These are phyloP conservation scores for Elgonia sp. DNA, from an alignment of 2,888 invertebrate genomes.

Conservation along the genomic window DNA sequence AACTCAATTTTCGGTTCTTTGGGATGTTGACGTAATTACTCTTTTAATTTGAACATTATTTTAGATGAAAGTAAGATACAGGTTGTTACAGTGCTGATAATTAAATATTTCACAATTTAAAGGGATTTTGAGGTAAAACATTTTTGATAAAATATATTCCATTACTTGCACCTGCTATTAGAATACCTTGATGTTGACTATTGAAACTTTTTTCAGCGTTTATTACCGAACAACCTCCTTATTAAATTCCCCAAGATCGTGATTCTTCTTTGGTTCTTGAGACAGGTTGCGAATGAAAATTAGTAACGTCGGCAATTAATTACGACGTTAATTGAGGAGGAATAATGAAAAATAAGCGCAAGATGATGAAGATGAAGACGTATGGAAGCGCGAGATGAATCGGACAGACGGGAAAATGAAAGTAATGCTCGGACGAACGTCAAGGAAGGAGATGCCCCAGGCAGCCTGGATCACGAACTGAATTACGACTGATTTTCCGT, in stretches of 20 bases:
- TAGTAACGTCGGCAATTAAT: slow-evolving; percentile 28
- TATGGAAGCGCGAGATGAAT: slow-evolving; percentile 30
- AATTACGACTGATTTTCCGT: slow-evolving; percentile 11
- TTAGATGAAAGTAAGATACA: too few species aligned
- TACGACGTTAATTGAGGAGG: slow-evolving; percentile 33
- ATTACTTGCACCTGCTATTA: too few species aligned
- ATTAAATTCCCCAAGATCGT: not conserved
- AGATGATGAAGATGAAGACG: slow-evolving; percentile 32
- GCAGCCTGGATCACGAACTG: slow-evolving; percentile 7
- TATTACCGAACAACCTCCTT: not conserved
- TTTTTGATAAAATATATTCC: too few species aligned
- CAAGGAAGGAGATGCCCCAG: not conserved
- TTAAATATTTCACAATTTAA: too few species aligned
- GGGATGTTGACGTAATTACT: too few species aligned
- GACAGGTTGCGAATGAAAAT: slow-evolving; percentile 9
- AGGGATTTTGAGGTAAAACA: too few species aligned
- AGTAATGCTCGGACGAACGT: slow-evolving; percentile 6
- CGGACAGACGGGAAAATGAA: slow-evolving; percentile 28
- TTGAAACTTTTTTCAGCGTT: not conserved
- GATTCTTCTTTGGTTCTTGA: not conserved
- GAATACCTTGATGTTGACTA: too few species aligned
- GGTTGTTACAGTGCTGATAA: too few species aligned
- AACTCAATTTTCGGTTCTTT: too few species aligned
- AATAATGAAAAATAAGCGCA: slow-evolving; percentile 35
- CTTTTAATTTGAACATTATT: too few species aligned